phyloP scores from a whole-genome alignment of 30 jellyfish, hydroid and myxozoan genomes.

The Cassiopea xamachana region DNA sequence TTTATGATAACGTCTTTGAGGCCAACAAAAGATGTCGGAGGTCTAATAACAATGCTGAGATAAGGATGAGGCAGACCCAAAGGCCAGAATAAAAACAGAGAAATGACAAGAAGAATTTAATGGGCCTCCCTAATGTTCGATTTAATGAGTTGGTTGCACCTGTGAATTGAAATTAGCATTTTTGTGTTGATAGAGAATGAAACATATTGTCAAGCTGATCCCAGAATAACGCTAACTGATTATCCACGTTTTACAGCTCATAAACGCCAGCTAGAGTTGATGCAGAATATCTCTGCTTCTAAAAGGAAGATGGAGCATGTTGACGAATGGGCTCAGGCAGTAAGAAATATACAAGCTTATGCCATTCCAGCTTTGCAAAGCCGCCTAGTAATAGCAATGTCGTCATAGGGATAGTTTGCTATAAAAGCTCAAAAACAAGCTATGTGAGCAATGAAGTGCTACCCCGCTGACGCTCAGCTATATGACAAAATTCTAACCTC shows the following conservation, averaged over 20 bases:
- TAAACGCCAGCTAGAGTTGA: constrained; percentile 67
- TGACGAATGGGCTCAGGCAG: constrained; percentile 64
- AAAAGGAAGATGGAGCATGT: constrained; percentile 47
- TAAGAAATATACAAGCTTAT: constrained; percentile 18
- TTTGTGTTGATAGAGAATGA: constrained; percentile 65
- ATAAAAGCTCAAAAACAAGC: background rate
- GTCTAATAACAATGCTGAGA: constrained; percentile 54
- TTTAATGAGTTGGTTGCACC: constrained; percentile 53
- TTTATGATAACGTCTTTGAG: constrained; percentile 57
- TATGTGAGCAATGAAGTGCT: background rate
- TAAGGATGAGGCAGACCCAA: constrained; percentile 14
- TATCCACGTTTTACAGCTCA: constrained; percentile 52
- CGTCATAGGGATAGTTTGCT: constrained; percentile 34
- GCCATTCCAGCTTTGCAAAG: constrained; percentile 26
- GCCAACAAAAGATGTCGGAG: constrained; percentile 58
- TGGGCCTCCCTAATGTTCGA: constrained; percentile 31
- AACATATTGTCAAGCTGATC: constrained; percentile 63
- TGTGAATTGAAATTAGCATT: constrained; percentile 61
- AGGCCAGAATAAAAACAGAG: background rate
- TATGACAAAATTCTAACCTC: background rate
- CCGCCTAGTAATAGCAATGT: constrained; percentile 16
- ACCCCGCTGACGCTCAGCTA: background rate
- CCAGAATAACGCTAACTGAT: constrained; percentile 61
- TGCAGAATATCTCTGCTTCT: constrained; percentile 34
- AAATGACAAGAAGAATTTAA: background rate